Conservation (phyloP, 2,888 invertebrate genomes). For the Creontiades dilutus region DNA sequence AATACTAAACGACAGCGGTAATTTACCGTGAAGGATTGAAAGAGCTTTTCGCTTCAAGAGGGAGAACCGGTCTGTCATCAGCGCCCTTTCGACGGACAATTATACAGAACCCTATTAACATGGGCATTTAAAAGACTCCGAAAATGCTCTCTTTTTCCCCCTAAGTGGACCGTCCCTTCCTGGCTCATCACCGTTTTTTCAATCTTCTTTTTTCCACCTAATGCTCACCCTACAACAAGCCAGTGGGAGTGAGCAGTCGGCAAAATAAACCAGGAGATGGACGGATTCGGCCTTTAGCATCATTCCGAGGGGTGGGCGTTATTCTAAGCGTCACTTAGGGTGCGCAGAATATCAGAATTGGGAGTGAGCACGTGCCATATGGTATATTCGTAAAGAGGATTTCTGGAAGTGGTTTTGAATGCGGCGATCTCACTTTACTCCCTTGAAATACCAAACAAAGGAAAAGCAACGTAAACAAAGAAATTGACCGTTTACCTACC, state of each 20-base stretch:
- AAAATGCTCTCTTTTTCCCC: constrained; percentile 7
- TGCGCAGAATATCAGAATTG: background rate
- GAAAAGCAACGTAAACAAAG: too few relatives aligned
- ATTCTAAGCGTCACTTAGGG: background rate
- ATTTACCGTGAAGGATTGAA: constrained; percentile 59
- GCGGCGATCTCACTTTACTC: too few relatives aligned
- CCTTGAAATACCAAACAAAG: too few relatives aligned
- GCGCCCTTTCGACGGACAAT: constrained; percentile 44
- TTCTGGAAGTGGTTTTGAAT: too few relatives aligned
- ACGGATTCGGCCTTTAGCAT: constrained; percentile 27
- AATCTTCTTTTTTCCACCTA: background rate
- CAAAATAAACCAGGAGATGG: constrained; percentile 12
- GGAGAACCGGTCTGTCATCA: constrained; percentile 31
- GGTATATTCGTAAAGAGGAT: too few relatives aligned
- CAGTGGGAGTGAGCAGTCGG: constrained; percentile 11
- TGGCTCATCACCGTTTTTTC: constrained; percentile 15
- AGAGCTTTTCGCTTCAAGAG: constrained; percentile 53
- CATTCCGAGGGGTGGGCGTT: background rate
- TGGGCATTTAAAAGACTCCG: constrained; percentile 49
- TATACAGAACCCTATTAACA: constrained; percentile 55
- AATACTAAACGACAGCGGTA: constrained; percentile 53
- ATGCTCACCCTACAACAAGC: constrained; percentile 16
- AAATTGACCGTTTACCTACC: too few relatives aligned
- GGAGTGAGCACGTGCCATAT: background rate
- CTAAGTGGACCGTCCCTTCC: constrained; percentile 22